Conservation (phyloP, 2,797 vertebrate genomes). For the Geotrypetes seraphini region DNA sequence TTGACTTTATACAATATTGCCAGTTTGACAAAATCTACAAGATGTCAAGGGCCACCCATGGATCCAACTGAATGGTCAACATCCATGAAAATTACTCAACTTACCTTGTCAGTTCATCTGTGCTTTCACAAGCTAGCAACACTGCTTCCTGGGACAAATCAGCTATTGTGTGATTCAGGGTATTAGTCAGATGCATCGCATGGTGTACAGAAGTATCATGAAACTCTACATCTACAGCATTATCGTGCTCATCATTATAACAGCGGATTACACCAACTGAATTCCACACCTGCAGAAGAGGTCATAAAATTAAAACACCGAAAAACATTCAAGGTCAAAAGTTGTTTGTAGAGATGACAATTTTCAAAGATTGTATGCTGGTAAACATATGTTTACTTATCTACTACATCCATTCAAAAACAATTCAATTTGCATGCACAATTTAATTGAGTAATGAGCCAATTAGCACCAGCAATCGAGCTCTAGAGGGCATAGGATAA, state of each 20-base stretch:
- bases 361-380: too few species aligned
- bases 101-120: constrained; percentile 81
- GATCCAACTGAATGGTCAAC: fast-evolving
- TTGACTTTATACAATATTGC: too few species aligned
- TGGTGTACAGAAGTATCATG: constrained; percentile 87
- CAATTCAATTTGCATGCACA: too few species aligned
- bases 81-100: background rate
- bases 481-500: too few species aligned
- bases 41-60: background rate
- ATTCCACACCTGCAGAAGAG: constrained; percentile 80
- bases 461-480: too few species aligned
- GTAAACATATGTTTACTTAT: too few species aligned
- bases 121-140: constrained; percentile 75
- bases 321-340: too few species aligned
- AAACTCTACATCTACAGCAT: constrained; percentile 89
- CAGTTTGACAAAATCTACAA: background rate
- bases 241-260: constrained; percentile 93
- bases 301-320: too few species aligned
- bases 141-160: constrained; percentile 83
- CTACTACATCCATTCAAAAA: too few species aligned
- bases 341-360: too few species aligned
- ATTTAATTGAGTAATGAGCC: too few species aligned
- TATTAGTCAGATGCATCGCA: constrained; percentile 84
- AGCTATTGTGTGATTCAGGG: constrained; percentile 74
- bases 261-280: constrained; percentile 83